Base-by-base conservation (phyloP, 2,888 invertebrate genomes). In the Nomada goodeniana region DNA sequence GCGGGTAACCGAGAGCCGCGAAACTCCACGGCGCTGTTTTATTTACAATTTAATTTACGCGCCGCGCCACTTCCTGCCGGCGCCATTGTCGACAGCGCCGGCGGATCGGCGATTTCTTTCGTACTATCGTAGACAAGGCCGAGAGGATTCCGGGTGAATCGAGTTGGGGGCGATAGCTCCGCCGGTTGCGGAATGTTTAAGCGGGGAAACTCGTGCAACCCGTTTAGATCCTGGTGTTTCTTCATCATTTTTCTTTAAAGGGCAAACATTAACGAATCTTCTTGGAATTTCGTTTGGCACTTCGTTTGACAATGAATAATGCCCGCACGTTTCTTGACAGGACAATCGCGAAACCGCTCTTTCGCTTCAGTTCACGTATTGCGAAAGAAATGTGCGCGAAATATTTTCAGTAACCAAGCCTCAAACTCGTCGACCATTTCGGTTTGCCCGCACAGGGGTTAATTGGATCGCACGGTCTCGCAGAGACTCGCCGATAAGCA, bases 1-100 rank as follows among this genome's bases (percentile, higher is more conserved):
- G 74, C 69, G 92, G 91, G 90, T 91, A 80, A 77, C 61, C 63
- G 81, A 76, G 76, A 88, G 78, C 52, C 50, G 53, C 47, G 65
- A 65, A 64, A 52, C 72, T 36, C 9, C 88, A 91, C 84, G 36
- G 84, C 88, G 89, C 85, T 91, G 90, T 91, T 91, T 90, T 86
- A 90, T 89, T 87, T 36, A 2, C 5, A 92, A 92, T 92, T 93
- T 93, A 93, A 93, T 93, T 93, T 93, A 92, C 91, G 89, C 86
- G 90, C 89, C 83, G 63, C 68, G 65, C 65, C 52, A 7, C 15
- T n/a, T 36, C 57, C 52, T 47, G 13, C 60, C 47, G 61, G 20
- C 52, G 29, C 61, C 59, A 60, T 23, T 50, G 44, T 57, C 69
- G 72, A 80, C 80, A 26, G 63, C 63, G 36, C 23, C 9, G 18